phyloP scores from a whole-genome alignment of 2,888 invertebrate genomes.

The Parasteatoda lunata region DNA sequence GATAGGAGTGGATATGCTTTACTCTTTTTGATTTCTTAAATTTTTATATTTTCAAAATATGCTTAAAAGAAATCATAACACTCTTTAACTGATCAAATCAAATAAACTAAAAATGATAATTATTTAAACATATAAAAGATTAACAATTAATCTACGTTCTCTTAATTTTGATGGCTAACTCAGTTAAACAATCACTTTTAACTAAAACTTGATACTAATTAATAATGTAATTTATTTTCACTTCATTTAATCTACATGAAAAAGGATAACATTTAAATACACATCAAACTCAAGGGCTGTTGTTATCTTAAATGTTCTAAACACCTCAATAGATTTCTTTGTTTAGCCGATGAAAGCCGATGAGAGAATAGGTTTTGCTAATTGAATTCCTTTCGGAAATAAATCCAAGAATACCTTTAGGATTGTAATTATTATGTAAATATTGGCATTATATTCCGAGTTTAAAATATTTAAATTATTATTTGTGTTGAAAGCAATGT shows the following conservation, averaged over 20 bases:
- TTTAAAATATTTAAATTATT: not conserved
- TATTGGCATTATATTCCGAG: not conserved
- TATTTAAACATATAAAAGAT: no score
- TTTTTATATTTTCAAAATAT: no score
- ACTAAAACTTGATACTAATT: slow-evolving; percentile 25
- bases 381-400: slow-evolving; percentile 51
- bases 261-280: slow-evolving; percentile 52
- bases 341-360: slow-evolving; percentile 50
- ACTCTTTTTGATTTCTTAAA: no score
- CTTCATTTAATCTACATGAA: slow-evolving; percentile 31
- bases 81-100: no score
- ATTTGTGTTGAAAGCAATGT: no score
- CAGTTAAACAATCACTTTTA: no score
- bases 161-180: no score
- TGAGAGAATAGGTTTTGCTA: slow-evolving; percentile 55
- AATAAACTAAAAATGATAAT: no score
- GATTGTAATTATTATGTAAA: slow-evolving; percentile 21
- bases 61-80: no score
- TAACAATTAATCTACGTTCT: no score
- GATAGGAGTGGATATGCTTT: no score
- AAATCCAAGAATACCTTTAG: slow-evolving; percentile 41
- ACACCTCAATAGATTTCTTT: slow-evolving; percentile 58
- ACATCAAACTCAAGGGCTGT: slow-evolving; percentile 37
- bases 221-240: slow-evolving; percentile 53
- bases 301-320: slow-evolving; percentile 36